Conservation (phyloP, 2,797 vertebrate species). For the Oryzias dopingdopingensis region DNA sequence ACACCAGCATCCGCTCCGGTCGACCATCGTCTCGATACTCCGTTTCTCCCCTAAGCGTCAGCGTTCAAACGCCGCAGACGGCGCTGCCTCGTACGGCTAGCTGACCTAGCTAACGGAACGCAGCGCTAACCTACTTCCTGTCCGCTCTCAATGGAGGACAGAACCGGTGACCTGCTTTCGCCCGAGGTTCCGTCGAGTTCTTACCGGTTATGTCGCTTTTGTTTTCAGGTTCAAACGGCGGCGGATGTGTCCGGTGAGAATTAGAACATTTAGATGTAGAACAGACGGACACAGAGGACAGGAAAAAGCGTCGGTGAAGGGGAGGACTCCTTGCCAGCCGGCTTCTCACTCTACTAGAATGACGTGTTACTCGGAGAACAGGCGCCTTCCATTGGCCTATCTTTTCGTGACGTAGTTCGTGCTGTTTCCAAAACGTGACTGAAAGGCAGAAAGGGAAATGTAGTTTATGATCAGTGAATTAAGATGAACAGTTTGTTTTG, state of each 20-base stretch:
- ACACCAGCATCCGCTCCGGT: too few species aligned
- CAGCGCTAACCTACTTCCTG: conserved; percentile 57
- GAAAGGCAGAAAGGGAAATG: conserved; percentile 23
- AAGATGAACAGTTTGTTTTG: too few species aligned
- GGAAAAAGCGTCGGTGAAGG: conserved; percentile 22
- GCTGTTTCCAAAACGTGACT: neutral
- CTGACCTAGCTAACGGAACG: conserved; percentile 47
- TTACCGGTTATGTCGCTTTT: conserved; percentile 57
- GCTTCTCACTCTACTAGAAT: conserved; percentile 58
- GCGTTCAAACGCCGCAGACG: too few species aligned
- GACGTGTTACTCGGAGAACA: conserved; percentile 75
- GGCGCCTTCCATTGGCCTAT: conserved; percentile 58
- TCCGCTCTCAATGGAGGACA: conserved; percentile 7
- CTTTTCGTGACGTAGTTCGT: conserved; percentile 22
- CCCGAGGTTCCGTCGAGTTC: neutral
- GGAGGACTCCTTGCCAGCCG: conserved; percentile 46
- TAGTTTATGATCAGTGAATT: conserved; percentile 3
- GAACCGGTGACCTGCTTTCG: conserved; percentile 10
- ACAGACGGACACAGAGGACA: conserved; percentile 4
- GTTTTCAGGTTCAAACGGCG: conserved; percentile 14
- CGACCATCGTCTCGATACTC: too few species aligned
- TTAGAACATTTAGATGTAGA: conserved; percentile 46
- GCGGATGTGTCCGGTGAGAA: conserved; percentile 5
- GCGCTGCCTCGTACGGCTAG: neutral
- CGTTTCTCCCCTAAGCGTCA: too few species aligned